These are phyloP conservation scores for Hylaeus volcanicus DNA, from an alignment of 1,140 invertebrate species.

Conservation along the genomic window DNA sequence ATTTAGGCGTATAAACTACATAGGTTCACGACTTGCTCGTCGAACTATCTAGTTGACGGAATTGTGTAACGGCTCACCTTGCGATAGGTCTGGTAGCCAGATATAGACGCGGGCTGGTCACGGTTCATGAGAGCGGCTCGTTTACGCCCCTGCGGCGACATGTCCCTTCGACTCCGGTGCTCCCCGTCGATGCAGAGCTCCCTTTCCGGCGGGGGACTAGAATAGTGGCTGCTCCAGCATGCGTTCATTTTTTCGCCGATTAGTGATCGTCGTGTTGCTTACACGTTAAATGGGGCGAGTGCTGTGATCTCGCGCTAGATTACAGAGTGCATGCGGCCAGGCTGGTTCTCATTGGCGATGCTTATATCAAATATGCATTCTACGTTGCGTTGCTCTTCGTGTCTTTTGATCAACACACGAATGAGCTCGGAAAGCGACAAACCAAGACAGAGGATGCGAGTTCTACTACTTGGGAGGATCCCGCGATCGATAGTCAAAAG, in stretches of 20 bases:
- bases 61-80: conserved; percentile 70
- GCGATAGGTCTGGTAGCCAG: conserved; percentile 77
- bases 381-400: conserved; percentile 35
- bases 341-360: conserved; percentile 54
- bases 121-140: conserved; percentile 84
- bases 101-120: conserved; percentile 79
- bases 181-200: conserved; percentile 81
- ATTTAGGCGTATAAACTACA: too few relatives aligned
- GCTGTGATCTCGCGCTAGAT: conserved; percentile 66
- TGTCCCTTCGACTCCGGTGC: conserved; percentile 85
- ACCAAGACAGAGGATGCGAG: conserved; percentile 26
- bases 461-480: conserved; percentile 12
- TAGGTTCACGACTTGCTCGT: too few relatives aligned
- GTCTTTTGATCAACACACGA: background rate
- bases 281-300: conserved; percentile 65
- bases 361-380: conserved; percentile 42
- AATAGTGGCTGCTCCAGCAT: conserved; percentile 79
- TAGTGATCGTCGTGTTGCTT: conserved; percentile 57
- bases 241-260: conserved; percentile 70
- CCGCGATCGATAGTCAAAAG: conserved; percentile 1
- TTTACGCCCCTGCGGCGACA: conserved; percentile 88
- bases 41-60: too few relatives aligned
- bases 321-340: conserved; percentile 61
- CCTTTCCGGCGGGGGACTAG: conserved; percentile 84
- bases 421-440: conserved; percentile 17